Percentiles rank a stretch among this genome's conserved stretches.
These are phyloP conservation scores for Periphyllus acericola DNA, from an alignment of 2,888 invertebrate genomes.

Conservation along the genomic window DNA sequence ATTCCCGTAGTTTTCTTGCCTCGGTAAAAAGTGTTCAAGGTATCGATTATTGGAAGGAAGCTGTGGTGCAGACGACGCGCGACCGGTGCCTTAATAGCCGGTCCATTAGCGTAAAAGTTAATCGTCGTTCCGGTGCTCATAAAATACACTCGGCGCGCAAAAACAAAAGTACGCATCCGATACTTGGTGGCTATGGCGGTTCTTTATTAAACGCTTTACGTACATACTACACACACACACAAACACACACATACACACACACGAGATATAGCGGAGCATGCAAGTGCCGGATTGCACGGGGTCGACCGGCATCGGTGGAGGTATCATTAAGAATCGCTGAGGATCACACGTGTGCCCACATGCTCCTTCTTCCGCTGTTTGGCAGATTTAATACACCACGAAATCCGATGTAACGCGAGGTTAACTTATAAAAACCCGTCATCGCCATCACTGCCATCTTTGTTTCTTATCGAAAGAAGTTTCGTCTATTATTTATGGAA, in stretches of 20 bases:
- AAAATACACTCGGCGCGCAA: conserved; percentile 60
- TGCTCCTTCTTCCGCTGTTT: background rate
- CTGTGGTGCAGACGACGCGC: background rate
- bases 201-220: conserved; percentile 57
- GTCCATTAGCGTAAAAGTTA: conserved; percentile 62
- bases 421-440: conserved; percentile 53
- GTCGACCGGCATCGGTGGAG: background rate
- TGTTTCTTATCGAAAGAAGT: conserved; percentile 53
- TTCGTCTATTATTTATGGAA: conserved; percentile 59
- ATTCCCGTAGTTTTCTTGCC: background rate
- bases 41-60: conserved; percentile 43
- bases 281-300: background rate
- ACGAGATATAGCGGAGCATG: background rate
- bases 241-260: background rate
- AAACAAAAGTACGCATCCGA: conserved; percentile 57
- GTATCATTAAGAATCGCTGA: conserved; percentile 59
- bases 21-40: conserved; percentile 17
- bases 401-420: background rate
- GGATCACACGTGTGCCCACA: conserved; percentile 53
- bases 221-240: background rate
- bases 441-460: background rate
- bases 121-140: conserved; percentile 53
- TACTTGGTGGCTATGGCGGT: conserved; percentile 24
- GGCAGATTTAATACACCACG: conserved; percentile 22
- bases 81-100: conserved; percentile 50